Percentiles rank a stretch among this genome's conserved stretches.
phyloP scores from a whole-genome alignment of 2,797 vertebrate genomes.

The Tympanoctomys barrerae region DNA sequence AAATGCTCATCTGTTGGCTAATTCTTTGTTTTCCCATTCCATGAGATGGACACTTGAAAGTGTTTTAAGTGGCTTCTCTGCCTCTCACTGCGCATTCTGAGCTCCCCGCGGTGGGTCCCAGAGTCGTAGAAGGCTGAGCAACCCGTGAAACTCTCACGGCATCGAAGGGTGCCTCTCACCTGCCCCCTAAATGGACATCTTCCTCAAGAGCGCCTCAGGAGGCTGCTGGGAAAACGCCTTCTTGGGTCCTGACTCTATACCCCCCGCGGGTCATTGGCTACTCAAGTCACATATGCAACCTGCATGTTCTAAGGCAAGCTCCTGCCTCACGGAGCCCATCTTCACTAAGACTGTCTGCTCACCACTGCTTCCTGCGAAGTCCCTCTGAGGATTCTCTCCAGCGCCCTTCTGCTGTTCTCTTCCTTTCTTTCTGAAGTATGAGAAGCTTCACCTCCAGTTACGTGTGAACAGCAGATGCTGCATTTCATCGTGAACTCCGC shows the following conservation, averaged over 20 bases:
- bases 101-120: background rate
- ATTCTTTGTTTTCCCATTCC: background rate
- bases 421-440: background rate
- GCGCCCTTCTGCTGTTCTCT: background rate
- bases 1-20: background rate
- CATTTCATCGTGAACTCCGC: background rate
- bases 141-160: accelerated
- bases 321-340: background rate
- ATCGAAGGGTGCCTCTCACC: background rate
- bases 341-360: background rate
- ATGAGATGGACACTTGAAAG: background rate
- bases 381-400: background rate
- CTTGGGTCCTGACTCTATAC: background rate
- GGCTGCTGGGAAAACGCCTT: background rate
- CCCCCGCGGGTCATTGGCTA: background rate
- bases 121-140: background rate
- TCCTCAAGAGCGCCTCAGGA: background rate
- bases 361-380: background rate
- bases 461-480: accelerated
- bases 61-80: background rate
- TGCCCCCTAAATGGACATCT: background rate
- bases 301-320: background rate
- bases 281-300: background rate
- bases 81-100: background rate
- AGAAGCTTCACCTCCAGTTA: background rate